A percentile compares a stretch with the other conserved stretches of the same genome.
These are phyloP conservation scores for Ceratothoa steindachneri DNA, from an alignment of 2,888 invertebrate genomes.

Conservation along the genomic window DNA sequence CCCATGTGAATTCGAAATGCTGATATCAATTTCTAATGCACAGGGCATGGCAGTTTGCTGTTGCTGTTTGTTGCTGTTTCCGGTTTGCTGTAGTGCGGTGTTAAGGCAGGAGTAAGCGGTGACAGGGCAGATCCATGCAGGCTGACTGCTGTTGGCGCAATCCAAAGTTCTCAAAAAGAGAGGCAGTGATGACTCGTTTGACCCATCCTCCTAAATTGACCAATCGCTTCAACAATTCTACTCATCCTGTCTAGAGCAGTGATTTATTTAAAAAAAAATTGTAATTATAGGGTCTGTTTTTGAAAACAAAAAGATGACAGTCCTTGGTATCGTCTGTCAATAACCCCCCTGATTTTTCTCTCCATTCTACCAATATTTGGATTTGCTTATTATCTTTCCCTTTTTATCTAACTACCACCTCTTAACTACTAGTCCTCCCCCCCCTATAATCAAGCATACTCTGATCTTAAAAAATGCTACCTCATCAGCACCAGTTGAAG, in stretches of 20 bases:
- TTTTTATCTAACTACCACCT: not conserved
- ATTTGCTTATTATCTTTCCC: too few relatives aligned
- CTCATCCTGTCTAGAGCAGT: not conserved
- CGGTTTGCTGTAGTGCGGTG: conserved; percentile 15
- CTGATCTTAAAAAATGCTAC: too few relatives aligned
- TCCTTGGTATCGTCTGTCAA: not conserved
- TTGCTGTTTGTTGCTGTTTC: conserved; percentile 12
- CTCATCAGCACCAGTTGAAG: too few relatives aligned
- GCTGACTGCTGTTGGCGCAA: not conserved
- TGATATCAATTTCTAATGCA: conserved; percentile 8
- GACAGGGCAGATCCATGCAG: not conserved
- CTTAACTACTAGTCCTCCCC: not conserved
- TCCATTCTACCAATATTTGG: too few relatives aligned
- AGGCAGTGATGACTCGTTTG: not conserved
- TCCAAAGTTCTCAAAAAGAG: not conserved
- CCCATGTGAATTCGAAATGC: not conserved
- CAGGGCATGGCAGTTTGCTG: conserved; percentile 15
- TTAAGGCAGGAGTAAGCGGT: conserved; percentile 7
- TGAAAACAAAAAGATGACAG: not conserved
- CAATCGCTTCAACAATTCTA: not conserved
- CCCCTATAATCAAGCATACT: too few relatives aligned
- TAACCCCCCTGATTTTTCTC: not conserved
- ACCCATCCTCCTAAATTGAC: not conserved
- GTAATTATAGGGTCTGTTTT: too few relatives aligned
- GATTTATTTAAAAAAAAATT: too few relatives aligned